Evolutionary conservation across 2,113 vertebrate genomes (phyloP), one percentile per base, ranked within the genome.

Genomic region (Sinocyclocheilus anophthalmus): DNA sequence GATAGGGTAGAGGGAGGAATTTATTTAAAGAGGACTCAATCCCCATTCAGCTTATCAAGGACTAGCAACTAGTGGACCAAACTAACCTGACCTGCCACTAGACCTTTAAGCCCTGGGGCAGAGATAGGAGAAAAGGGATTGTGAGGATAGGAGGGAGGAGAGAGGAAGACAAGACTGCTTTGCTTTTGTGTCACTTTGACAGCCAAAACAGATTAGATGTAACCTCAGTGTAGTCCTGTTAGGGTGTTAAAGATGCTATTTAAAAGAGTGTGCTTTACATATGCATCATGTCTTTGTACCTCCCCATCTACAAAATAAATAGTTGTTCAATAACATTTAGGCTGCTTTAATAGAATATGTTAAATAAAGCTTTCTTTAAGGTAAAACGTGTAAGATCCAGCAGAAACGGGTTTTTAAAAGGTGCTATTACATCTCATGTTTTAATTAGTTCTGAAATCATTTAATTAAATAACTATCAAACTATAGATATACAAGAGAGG

Each of bases 61-160:
- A 75, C 69, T 33, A 26, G 16, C 20, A 45, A 39, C 85, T 55
- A 82, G 82, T 82, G 50, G 53, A 70, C 65, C 73, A 85, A 42
- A 45, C 69, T 82, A 82, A 84, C 78, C 82, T 85, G 85, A 75
- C 65, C 76, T 33, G 13, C 30, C n/a, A 42, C 4, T 24, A 18
- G 45, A 59, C 6, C 59, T 59, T 83, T 85, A 86, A 83, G 69
- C 61, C 42, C 33, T 37, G 72, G 50, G 33, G n/a, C 16, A 57
- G 55, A 61, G 61, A 69, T 59, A 42, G 22, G 24, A 70, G 55
- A n/a, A 65, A 42, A 59, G 26, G 14, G 30, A 73, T 63, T 57
- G 20, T 50, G 78, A 85, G 53, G 50, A 61, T 69, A 77, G 85
- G 91, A 91, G 87, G 90, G 90, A 50, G 59, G 1, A 79, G 4